These are phyloP conservation scores for Salvelinus sp. DNA, from an alignment of 2,113 vertebrate species.

Conservation along the genomic window DNA sequence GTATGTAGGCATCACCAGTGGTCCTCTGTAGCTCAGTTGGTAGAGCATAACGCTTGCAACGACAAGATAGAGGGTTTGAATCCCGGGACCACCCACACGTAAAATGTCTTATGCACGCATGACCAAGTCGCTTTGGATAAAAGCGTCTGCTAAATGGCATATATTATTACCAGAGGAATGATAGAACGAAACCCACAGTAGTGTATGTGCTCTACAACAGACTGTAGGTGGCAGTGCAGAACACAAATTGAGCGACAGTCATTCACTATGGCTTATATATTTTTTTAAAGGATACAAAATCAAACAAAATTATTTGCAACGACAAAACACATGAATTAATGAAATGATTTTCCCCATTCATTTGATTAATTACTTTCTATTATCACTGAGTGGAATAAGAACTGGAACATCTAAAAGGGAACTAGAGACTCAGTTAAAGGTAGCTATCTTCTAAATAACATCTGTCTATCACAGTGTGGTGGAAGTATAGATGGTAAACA, in stretches of 20 bases:
- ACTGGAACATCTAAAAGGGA: neutral
- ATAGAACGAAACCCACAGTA: too few species aligned
- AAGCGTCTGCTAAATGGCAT: too few species aligned
- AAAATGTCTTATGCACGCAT: too few species aligned
- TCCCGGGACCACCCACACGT: too few species aligned
- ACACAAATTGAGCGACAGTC: neutral
- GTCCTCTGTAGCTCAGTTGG: too few species aligned
- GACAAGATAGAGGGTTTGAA: too few species aligned
- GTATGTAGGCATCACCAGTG: too few species aligned
- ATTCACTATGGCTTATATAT: neutral
- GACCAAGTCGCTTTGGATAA: too few species aligned
- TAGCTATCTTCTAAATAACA: neutral
- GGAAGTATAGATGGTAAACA: too few species aligned
- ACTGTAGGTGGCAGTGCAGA: slow-evolving; percentile 13
- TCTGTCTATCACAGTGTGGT: neutral
- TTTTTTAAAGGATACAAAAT: neutral
- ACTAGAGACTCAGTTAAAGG: neutral
- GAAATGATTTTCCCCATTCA: neutral
- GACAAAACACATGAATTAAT: neutral
- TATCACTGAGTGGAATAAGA: neutral
- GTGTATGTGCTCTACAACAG: too few species aligned
- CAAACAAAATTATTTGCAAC: neutral
- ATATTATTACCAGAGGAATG: too few species aligned
- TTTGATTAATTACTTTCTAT: neutral
- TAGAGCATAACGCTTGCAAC: too few species aligned